Evolutionary conservation across 2,113 vertebrate genomes (phyloP), one percentile per base, ranked within the genome.

Genomic region (Rutilus rutilus): DNA sequence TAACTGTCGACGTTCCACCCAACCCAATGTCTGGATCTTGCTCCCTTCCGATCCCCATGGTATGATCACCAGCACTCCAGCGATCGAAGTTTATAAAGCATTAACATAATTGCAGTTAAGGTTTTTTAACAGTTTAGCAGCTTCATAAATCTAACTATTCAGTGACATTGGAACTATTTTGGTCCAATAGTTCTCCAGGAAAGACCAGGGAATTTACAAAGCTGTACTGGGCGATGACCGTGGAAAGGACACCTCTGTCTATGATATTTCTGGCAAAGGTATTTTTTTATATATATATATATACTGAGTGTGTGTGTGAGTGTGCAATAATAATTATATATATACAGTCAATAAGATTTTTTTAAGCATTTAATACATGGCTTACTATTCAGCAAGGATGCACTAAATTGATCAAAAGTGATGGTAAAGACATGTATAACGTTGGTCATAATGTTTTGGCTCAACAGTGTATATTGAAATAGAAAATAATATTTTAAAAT

Each of bases 121-220:
- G 47, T 50, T 50, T 47, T 50, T 14, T 3, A 14, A 52, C n/a
- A 19, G 30, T 82, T 27, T 39, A 6, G n/a, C n/a, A 47, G 27
- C 9, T 65, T 50, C 6, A 1, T 69, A 25, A 27, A 71, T 71
- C n/a, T 0, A 15, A 50, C 4, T 30, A 1, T 27, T 65, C 11
- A 6, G 33, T 85, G 45, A 1, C 6, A n/a, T 45, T 39, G 15
- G 36, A 11, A 27, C 6, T 84, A 39, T 74, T 27, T 60, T 84
- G 15, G 69, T 50, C 52, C 42, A 57, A 15, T 67, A 99, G 98
- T 89, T 99, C 89, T 97, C 97, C 83, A 97, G 97, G 84, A 99
- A 98, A 90, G 96, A 98, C 89, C 97, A 97, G 23, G 98, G 97
- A 1, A 91, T 97, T 78, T 99, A 96, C 90, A 99, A 99, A 92